Conservation (phyloP, 2,888 invertebrate species). For the Dasypogon diadema region DNA sequence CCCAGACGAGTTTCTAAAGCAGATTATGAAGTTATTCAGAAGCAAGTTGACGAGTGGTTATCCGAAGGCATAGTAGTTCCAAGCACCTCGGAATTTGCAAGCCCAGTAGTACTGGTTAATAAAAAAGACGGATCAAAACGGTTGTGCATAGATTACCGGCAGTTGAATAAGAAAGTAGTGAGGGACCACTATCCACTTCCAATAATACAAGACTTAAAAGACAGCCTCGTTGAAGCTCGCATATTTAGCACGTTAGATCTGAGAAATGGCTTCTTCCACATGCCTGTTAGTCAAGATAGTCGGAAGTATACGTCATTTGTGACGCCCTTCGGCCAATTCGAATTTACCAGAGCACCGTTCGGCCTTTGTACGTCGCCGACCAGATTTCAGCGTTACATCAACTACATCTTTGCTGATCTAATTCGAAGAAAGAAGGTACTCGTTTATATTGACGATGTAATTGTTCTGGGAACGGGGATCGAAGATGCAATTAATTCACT, state of each 20-base stretch:
- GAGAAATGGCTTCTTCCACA: not conserved
- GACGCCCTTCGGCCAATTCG: not conserved
- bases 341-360: not conserved
- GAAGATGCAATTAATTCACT: not conserved
- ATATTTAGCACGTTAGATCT: not conserved
- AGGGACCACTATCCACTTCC: not conserved
- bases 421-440: not conserved
- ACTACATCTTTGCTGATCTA: not conserved
- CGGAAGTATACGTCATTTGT: not conserved
- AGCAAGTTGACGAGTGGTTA: not conserved
- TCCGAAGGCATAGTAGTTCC: not conserved
- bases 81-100: not conserved
- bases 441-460: not conserved
- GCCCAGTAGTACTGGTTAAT: too few relatives aligned
- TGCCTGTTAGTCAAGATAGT: not conserved
- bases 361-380: not conserved
- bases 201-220: not conserved
- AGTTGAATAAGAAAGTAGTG: not conserved
- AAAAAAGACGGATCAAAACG: not conserved
- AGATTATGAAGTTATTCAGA: not conserved
- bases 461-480: not conserved
- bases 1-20: not conserved
- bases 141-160: not conserved
- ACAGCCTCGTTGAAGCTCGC: not conserved
- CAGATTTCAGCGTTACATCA: not conserved